Evolutionary conservation across 2,888 invertebrate species (phyloP).

Genomic region (Odiellus spinosus): DNA sequence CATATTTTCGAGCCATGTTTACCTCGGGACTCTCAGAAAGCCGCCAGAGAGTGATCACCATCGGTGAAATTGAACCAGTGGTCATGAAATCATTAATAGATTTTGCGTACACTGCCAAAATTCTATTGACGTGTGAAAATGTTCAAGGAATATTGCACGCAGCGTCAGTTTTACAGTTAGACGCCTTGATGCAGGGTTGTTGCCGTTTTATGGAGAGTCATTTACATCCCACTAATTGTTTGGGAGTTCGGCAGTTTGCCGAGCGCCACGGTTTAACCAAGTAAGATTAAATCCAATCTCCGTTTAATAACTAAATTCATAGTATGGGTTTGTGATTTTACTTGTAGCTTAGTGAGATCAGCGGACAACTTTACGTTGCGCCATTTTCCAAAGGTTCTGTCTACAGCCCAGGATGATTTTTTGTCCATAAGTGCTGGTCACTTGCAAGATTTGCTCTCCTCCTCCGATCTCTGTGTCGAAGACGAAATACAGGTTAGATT

Average conservation of each 20-base stretch:
- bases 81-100: conserved; percentile 29
- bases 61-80: conserved; percentile 27
- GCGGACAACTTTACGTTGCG: conserved; percentile 27
- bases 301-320: no score
- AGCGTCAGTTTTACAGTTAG: conserved; percentile 33
- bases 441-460: conserved; percentile 20
- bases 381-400: conserved; percentile 26
- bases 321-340: no score
- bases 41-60: conserved; percentile 20
- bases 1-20: conserved; percentile 36
- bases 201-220: conserved; percentile 33
- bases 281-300: conserved; percentile 23
- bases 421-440: conserved; percentile 23
- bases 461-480: conserved; percentile 15
- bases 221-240: conserved; percentile 32
- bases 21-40: conserved; percentile 31
- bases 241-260: conserved; percentile 33
- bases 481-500: conserved; percentile 23
- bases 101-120: conserved; percentile 33
- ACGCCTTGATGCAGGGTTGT: conserved; percentile 31
- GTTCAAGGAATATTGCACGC: conserved; percentile 35
- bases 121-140: conserved; percentile 29
- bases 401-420: conserved; percentile 24
- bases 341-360: conserved; percentile 10
- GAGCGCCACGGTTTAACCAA: conserved; percentile 29